Evolutionary conservation across 2,113 vertebrate genomes (phyloP).

Genomic region (Sorex fumeus): DNA sequence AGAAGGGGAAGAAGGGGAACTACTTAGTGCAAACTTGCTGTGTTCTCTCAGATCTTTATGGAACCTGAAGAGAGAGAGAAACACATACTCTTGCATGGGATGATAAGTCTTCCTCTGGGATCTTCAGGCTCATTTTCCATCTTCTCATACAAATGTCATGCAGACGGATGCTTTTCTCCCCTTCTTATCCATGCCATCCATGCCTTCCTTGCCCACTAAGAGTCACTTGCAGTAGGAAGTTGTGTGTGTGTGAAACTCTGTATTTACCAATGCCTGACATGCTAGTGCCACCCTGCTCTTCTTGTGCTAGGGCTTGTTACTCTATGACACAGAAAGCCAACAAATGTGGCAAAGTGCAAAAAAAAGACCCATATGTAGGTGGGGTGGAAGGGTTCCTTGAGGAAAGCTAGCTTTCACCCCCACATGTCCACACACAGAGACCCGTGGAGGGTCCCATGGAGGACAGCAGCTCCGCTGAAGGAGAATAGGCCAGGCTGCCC

Average conservation of each 20-base stretch:
- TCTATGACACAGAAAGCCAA: conserved; percentile 79
- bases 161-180: conserved; percentile 4
- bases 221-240: conserved; percentile 38
- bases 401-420: conserved; percentile 77
- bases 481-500: conserved; percentile 75
- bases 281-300: conserved; percentile 66
- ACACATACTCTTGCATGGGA: background rate
- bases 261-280: conserved; percentile 65
- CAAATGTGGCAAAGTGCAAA: conserved; percentile 76
- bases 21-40: rapidly evolving
- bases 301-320: conserved; percentile 73
- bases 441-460: conserved; percentile 77
- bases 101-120: background rate
- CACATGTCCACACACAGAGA: conserved; percentile 78
- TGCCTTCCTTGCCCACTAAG: background rate
- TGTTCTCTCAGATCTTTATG: background rate
- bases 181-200: background rate
- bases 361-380: conserved; percentile 59
- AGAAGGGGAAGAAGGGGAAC: background rate
- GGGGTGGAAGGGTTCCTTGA: conserved; percentile 68
- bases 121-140: background rate
- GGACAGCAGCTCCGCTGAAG: conserved; percentile 76
- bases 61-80: background rate
- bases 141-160: conserved; percentile 10
- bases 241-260: background rate